Evolutionary conservation across 2,888 invertebrate genomes (phyloP).

Genomic region (Eurois occulta): DNA sequence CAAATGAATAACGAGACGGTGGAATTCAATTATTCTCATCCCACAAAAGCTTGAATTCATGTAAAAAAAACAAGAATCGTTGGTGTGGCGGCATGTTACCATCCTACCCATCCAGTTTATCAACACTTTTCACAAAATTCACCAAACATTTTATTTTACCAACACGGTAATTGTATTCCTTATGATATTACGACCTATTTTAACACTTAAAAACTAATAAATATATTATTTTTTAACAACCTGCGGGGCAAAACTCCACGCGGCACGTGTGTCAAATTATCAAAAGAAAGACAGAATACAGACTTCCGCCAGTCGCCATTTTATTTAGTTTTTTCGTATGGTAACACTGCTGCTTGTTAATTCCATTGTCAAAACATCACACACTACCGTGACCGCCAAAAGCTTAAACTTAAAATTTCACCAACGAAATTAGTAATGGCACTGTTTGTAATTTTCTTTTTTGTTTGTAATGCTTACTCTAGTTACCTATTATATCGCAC

Average conservation of each 20-base stretch:
- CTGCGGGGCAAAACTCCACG: constrained; percentile 90
- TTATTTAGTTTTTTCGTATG: constrained; percentile 73
- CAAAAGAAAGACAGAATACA: constrained; percentile 86
- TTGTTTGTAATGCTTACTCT: not conserved
- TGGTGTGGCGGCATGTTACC: constrained; percentile 78
- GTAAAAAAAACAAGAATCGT: constrained; percentile 64
- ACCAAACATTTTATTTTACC: constrained; percentile 71
- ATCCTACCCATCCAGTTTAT: constrained; percentile 62
- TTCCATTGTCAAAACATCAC: not conserved
- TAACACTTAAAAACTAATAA: constrained; percentile 74
- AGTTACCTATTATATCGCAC: too few species aligned
- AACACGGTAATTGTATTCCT: constrained; percentile 73
- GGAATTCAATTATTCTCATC: not conserved
- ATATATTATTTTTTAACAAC: constrained; percentile 82
- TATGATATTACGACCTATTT: constrained; percentile 65
- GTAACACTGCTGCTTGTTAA: constrained; percentile 71
- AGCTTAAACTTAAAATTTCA: not conserved
- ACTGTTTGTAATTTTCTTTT: not conserved
- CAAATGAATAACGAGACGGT: not conserved
- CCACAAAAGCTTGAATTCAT: constrained; percentile 22
- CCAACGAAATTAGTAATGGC: not conserved
- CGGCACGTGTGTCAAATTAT: constrained; percentile 90
- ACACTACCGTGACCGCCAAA: not conserved
- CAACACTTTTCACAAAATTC: constrained; percentile 79
- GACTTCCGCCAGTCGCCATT: constrained; percentile 86